Percentiles rank a stretch among this genome's conserved stretches.
These are phyloP conservation scores for Recurvirostra avosetta DNA, from an alignment of 2,113 vertebrate species.

Conservation along the genomic window DNA sequence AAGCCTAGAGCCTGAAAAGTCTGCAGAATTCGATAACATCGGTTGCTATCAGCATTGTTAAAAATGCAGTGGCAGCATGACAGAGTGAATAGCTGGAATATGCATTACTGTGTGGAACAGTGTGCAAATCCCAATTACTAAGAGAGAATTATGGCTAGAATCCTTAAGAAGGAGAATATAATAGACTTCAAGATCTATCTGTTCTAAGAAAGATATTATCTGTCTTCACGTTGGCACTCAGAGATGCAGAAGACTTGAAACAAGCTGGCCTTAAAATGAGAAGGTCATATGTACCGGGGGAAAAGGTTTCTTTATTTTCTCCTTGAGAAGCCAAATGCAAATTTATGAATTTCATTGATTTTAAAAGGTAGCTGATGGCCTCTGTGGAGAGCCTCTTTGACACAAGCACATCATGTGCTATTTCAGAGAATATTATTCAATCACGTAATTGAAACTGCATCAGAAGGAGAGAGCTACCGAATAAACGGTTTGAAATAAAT, in stretches of 20 bases:
- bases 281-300: neutral
- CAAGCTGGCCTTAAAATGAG: constrained; percentile 34
- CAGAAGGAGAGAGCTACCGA: constrained; percentile 18
- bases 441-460: constrained; percentile 56
- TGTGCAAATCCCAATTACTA: constrained; percentile 26
- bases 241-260: constrained; percentile 32
- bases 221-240: constrained; percentile 4
- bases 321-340: constrained; percentile 53
- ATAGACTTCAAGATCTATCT: constrained; percentile 34
- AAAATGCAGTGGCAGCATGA: constrained; percentile 31
- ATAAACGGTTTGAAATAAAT: constrained; percentile 35
- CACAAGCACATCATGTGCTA: constrained; percentile 62
- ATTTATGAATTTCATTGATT: constrained; percentile 64
- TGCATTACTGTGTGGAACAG: neutral
- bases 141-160: constrained; percentile 9
- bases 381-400: constrained; percentile 58
- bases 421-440: constrained; percentile 60
- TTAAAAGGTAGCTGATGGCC: constrained; percentile 52
- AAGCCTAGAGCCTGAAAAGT: constrained; percentile 4
- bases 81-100: constrained; percentile 2
- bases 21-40: constrained; percentile 24
- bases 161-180: neutral
- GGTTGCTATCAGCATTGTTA: constrained; percentile 17
- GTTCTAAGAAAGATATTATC: constrained; percentile 13
- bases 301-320: constrained; percentile 47